Evolutionary conservation across 2,888 invertebrate genomes (phyloP), one percentile per base, ranked within the genome.

Genomic region (Slavum lentiscoides): DNA sequence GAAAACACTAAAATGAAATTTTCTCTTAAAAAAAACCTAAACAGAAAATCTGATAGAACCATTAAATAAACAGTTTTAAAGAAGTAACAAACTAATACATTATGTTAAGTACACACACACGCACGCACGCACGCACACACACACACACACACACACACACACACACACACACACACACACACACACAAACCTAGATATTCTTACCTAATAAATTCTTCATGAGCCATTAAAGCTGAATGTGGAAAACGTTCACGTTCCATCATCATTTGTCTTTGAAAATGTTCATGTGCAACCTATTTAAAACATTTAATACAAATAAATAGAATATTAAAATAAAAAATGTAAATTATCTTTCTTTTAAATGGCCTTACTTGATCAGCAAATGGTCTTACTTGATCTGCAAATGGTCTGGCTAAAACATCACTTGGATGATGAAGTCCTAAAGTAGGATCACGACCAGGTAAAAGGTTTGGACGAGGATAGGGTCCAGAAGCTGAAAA

Each of bases 181-280:
- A 43, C 30, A 43, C 6, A 43, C 43, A 49, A 11, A 49, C 13
- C 13, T 49, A 49, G 8, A 67, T 67, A 64, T 17, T 67, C 86
- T 83, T 87, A 91, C 91, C 91, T 89, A 84, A 91, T 86, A 86
- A 90, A 91, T 86, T 91, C 91, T 86, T 91, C 91, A 85, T 91
- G 91, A 43, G 90, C 91, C 74, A 91, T 89, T 82, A 91, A 87
- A 43, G 90, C 89, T 62, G 90, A 90, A 85, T 91, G 91, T 81
- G 89, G 90, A 85, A 90, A 91, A 84, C 93, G 89, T 86, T 95
- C 94, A 83, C 95, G 89, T 87, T 95, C 95, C 87, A 95, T 85
- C 87, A 94, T 88, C 87, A 95, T 89, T 86, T 95, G 94, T 84
- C 95, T 90, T 87, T 94, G 94, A 83, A 95, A 88, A 86, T 94